Evolutionary conservation across 2,113 vertebrate species (phyloP).

Genomic region (Saccopteryx leptura): DNA sequence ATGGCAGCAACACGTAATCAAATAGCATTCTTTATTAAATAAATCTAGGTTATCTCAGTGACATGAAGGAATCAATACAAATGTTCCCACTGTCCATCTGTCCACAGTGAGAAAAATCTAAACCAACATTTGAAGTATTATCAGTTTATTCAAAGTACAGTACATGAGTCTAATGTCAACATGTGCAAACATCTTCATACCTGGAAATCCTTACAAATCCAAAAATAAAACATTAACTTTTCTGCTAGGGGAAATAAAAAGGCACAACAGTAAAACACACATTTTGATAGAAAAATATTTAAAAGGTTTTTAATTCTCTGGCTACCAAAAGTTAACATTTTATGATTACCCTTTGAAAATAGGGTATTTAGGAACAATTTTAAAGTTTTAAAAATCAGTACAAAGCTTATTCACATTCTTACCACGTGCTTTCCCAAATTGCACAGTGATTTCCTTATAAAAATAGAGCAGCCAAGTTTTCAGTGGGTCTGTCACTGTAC

Average conservation of each 20-base stretch:
- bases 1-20: background rate
- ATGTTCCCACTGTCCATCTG: background rate
- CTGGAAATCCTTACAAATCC: constrained; percentile 63
- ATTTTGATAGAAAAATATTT: constrained; percentile 75
- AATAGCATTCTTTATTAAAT: constrained; percentile 51
- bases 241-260: constrained; percentile 71
- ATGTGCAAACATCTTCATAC: background rate
- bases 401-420: constrained; percentile 73
- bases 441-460: constrained; percentile 79
- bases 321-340: constrained; percentile 71
- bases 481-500: background rate
- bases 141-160: background rate
- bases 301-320: constrained; percentile 63
- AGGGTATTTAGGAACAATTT: constrained; percentile 54
- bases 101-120: background rate
- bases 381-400: constrained; percentile 64
- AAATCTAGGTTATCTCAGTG: background rate
- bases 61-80: background rate
- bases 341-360: constrained; percentile 79
- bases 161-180: background rate
- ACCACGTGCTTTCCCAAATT: constrained; percentile 68
- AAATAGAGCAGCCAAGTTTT: constrained; percentile 69
- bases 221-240: constrained; percentile 76
- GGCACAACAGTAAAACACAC: constrained; percentile 56
- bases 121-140: background rate